Conservation (phyloP, 2,113 vertebrate species). For the Ammospiza nelsoni region DNA sequence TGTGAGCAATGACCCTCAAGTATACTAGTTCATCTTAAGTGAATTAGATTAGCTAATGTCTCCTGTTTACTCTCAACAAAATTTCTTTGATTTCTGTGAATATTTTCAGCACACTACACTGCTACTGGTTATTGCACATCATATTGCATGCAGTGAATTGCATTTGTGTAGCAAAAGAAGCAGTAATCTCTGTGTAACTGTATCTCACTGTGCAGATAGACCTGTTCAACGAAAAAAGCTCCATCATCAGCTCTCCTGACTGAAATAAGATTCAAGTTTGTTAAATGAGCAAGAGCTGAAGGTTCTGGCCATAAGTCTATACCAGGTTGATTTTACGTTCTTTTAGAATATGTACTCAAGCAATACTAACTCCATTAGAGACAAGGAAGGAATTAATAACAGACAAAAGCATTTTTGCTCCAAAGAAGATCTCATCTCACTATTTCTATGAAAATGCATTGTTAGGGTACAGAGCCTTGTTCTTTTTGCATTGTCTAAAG, state of each 20-base stretch:
- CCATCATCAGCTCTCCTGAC: not conserved
- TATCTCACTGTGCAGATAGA: not conserved
- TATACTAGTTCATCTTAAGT: not conserved
- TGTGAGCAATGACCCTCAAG: not conserved
- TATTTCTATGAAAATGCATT: not conserved
- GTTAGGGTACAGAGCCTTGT: not conserved
- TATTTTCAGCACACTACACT: not conserved
- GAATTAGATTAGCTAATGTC: not conserved
- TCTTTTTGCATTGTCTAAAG: not conserved
- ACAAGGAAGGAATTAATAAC: not conserved
- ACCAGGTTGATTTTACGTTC: not conserved
- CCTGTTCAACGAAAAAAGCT: not conserved
- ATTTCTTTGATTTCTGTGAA: not conserved
- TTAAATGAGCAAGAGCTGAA: not conserved
- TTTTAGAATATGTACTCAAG: not conserved
- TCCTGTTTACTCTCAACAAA: not conserved
- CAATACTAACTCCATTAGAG: not conserved
- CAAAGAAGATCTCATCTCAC: not conserved
- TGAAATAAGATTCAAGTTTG: not conserved
- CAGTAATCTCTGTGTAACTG: not conserved
- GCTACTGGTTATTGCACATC: not conserved
- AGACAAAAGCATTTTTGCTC: not conserved
- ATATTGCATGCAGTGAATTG: not conserved
- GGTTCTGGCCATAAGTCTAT: not conserved
- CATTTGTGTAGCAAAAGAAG: not conserved